A percentile compares a stretch with the other conserved stretches of the same genome.
Evolutionary conservation across 2,888 invertebrate genomes (phyloP).

Genomic region (Neoascia interrupta): DNA sequence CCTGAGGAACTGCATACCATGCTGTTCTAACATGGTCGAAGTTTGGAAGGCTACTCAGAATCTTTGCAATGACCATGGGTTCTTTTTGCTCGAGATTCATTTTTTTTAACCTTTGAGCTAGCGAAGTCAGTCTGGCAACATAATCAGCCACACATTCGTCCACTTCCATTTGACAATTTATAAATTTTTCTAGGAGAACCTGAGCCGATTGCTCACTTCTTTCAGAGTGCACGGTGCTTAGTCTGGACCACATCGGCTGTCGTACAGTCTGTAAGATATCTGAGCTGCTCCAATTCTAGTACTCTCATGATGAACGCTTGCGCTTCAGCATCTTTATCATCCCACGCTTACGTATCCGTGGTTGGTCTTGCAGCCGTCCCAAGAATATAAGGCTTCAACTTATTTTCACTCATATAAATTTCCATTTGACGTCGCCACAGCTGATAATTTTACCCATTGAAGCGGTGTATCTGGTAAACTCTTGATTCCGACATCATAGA

Average conservation of each 20-base stretch:
- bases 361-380: constrained; percentile 1
- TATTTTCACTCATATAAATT: constrained; percentile 41
- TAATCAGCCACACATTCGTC: constrained; percentile 53
- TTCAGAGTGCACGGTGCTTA: constrained; percentile 61
- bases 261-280: constrained; percentile 48
- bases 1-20: constrained; percentile 61
- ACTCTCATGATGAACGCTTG: constrained; percentile 56
- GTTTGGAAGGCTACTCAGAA: constrained; percentile 61
- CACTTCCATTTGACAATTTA: constrained; percentile 53
- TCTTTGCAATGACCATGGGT: constrained; percentile 56
- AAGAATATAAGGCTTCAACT: constrained; percentile 39
- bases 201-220: constrained; percentile 57
- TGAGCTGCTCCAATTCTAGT: constrained; percentile 50
- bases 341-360: constrained; percentile 20
- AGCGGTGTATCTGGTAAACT: constrained; percentile 20
- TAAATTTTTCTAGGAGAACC: constrained; percentile 59
- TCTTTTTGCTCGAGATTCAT: constrained; percentile 62
- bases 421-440: constrained; percentile 31
- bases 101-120: constrained; percentile 58
- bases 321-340: constrained; percentile 58
- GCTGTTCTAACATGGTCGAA: constrained; percentile 64
- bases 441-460: constrained; percentile 32
- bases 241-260: constrained; percentile 61
- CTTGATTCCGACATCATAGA: constrained; percentile 9
- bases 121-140: constrained; percentile 45